Conservation (phyloP, 2,888 invertebrate genomes). For the Crioceris asparagi region DNA sequence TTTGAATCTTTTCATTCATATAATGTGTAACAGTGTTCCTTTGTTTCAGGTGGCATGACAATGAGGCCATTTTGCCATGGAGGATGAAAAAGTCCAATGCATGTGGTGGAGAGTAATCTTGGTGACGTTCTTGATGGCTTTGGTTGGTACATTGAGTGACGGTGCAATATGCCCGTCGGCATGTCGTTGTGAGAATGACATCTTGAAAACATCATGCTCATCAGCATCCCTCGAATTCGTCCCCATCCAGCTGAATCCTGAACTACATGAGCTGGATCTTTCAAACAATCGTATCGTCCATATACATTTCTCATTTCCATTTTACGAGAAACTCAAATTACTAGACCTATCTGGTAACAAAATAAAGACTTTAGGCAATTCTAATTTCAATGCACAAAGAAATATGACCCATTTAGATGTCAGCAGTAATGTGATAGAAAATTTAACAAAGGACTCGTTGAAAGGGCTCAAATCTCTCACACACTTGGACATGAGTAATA, state of each 20-base stretch:
- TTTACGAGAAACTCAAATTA: constrained; percentile 68
- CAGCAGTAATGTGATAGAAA: constrained; percentile 62
- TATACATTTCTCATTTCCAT: constrained; percentile 65
- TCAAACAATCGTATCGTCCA: constrained; percentile 73
- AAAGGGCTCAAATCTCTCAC: constrained; percentile 58
- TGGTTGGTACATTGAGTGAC: constrained; percentile 29
- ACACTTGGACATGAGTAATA: constrained; percentile 63
- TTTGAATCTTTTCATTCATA: too few species aligned
- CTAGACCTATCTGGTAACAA: constrained; percentile 77
- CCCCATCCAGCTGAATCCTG: constrained; percentile 82
- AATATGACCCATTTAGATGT: constrained; percentile 66
- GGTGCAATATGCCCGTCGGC: constrained; percentile 57
- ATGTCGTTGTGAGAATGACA: constrained; percentile 74
- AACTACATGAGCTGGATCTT: constrained; percentile 70
- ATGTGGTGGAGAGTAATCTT: constrained; percentile 36
- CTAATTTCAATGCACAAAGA: constrained; percentile 69
- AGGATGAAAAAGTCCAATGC: constrained; percentile 35
- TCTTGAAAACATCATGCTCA: constrained; percentile 65
- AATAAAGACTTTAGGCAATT: constrained; percentile 67
- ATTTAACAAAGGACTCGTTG: constrained; percentile 64
- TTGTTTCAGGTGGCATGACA: constrained; percentile 36
- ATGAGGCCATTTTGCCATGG: constrained; percentile 35
- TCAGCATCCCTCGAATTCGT: constrained; percentile 72
- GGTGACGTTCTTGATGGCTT: constrained; percentile 39
- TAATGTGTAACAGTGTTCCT: too few species aligned